Conservation (phyloP, 2,797 vertebrate genomes). For the Tolypeutes matacus region DNA sequence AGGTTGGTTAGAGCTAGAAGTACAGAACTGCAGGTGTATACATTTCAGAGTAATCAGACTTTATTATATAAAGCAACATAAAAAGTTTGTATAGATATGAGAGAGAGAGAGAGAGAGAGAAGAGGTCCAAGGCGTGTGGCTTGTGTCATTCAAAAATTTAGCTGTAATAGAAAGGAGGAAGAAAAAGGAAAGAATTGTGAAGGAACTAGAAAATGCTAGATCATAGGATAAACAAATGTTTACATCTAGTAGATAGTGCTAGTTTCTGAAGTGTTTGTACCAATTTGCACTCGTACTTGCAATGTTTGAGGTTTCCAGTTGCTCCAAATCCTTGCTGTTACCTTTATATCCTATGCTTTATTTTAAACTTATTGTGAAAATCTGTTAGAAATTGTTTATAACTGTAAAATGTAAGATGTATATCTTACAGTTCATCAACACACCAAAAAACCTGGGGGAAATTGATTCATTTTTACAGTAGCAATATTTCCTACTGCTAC, state of each 20-base stretch:
- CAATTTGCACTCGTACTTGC: background rate
- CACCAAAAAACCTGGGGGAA: background rate
- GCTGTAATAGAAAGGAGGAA: background rate
- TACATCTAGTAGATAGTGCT: background rate
- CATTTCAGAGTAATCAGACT: background rate
- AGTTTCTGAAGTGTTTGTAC: background rate
- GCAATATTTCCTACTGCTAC: background rate
- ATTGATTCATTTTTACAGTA: constrained; percentile 11
- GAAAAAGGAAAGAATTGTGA: background rate
- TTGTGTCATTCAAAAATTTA: background rate
- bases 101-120: background rate
- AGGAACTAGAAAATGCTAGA: background rate
- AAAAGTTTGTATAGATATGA: background rate
- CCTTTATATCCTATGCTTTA: background rate
- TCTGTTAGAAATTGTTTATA: background rate
- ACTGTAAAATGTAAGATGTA: background rate
- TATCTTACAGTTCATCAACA: background rate
- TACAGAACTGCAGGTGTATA: background rate
- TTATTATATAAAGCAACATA: background rate
- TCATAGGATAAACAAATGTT: background rate
- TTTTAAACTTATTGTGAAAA: background rate
- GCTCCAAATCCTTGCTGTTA: background rate
- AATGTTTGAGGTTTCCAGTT: background rate
- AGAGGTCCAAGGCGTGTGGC: background rate
- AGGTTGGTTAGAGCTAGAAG: background rate